Base-by-base conservation (phyloP, 2,888 invertebrate genomes). In the Pristionchus japonicus region DNA sequence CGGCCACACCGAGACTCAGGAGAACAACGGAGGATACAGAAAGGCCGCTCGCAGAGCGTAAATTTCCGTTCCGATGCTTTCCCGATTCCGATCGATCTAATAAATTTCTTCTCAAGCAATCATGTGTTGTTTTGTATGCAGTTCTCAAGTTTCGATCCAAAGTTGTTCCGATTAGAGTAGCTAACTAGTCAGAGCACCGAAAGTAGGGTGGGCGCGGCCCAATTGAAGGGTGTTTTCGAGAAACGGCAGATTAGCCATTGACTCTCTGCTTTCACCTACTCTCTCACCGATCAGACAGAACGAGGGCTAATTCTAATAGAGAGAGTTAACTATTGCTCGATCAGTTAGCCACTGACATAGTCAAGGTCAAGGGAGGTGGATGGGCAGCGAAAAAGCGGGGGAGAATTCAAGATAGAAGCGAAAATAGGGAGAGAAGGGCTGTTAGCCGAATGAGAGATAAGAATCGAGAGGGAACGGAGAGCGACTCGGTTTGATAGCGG, bases 21-120 rank as follows among this genome's bases (percentile, higher is more conserved):
- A n/a, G n/a, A n/a, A 61, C 85, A 61, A 85, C 37, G 85, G 85
- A 67, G 86, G 86, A 86, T 86, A 86, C 86, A 86, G 86, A 70
- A 86, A 86, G 70, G 70, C n/a, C 34, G 70, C 86, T 64, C 85
- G 85, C 64, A 85, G 43, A 40, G 61, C 85, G 11, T 83, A 83
- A 52, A 52, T 80, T 23, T 20, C 70, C 70, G 40, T 74, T 74
- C 70, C 40, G 27, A 34, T 13, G 0, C 17, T 80, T 6, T 83
- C 49, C 31, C 82, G 31, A 83, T 83, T 52, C 52, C 52, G 27
- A 52, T 83, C 82, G 52, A 52, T 83, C 34, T 83, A 52, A 83
- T 83, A 83, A 83, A 83, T 17, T 11, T 23, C 13, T 52, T 52
- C 27, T 52, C 43, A 34, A 31, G 43, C 80, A 80, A 80, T 43